Percentiles rank a stretch among this genome's conserved stretches.
These are phyloP conservation scores for Hypomecis punctinalis DNA, from an alignment of 2,888 invertebrate genomes.

Conservation along the genomic window DNA sequence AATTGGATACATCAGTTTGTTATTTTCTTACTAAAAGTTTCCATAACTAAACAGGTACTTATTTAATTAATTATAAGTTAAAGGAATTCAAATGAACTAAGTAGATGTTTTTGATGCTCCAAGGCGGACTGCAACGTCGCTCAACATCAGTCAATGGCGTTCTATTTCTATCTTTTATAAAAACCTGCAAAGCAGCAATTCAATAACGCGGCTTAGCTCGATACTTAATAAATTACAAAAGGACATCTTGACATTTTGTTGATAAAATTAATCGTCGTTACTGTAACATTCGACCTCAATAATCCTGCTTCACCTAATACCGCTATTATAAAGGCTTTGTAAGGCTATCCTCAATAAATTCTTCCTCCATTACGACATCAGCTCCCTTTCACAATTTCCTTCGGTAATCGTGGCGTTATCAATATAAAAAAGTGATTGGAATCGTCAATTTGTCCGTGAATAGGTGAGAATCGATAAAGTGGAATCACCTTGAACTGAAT, in stretches of 20 bases:
- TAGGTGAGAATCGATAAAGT: constrained; percentile 65
- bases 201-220: background rate
- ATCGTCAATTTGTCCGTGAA: constrained; percentile 62
- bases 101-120: too few relatives aligned
- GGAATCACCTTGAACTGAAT: constrained; percentile 64
- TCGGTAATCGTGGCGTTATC: constrained; percentile 53
- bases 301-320: constrained; percentile 40
- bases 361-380: constrained; percentile 50
- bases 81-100: too few relatives aligned
- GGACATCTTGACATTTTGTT: constrained; percentile 27
- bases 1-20: too few relatives aligned
- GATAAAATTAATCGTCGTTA: constrained; percentile 43
- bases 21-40: too few relatives aligned
- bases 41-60: too few relatives aligned
- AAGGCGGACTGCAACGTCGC: too few relatives aligned
- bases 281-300: constrained; percentile 42
- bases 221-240: constrained; percentile 16
- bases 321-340: constrained; percentile 42
- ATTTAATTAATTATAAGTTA: too few relatives aligned
- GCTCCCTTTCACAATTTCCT: constrained; percentile 48
- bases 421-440: constrained; percentile 50
- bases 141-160: too few relatives aligned
- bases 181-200: background rate
- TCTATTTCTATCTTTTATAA: background rate
- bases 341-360: constrained; percentile 52